A percentile compares a stretch with the other conserved stretches of the same genome.
phyloP scores from a whole-genome alignment of 2,888 invertebrate genomes.

The Parnassius glacialis region DNA sequence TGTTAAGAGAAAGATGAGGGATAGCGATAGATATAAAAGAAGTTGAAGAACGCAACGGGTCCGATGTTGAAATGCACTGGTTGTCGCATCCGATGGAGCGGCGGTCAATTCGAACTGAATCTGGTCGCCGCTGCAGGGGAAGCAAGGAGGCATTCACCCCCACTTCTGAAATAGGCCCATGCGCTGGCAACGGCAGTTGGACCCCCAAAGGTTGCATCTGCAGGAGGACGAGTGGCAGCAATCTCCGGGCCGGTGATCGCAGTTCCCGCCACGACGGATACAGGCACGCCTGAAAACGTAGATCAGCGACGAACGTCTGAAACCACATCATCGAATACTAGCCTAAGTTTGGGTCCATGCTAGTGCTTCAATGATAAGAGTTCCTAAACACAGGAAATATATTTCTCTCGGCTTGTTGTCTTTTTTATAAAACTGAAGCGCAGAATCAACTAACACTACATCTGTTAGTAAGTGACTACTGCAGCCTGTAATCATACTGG shows the following conservation, averaged over 20 bases:
- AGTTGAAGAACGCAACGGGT: constrained; percentile 58
- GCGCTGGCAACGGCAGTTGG: constrained; percentile 93
- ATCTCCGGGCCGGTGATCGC: constrained; percentile 91
- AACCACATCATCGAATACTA: constrained; percentile 80
- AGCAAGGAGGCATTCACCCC: constrained; percentile 75
- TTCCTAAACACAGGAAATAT: neutral
- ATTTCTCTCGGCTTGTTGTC: no score
- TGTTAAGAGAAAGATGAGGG: constrained; percentile 41
- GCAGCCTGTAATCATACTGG: no score
- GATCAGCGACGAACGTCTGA: constrained; percentile 92
- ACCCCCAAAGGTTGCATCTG: constrained; percentile 93
- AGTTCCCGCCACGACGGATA: constrained; percentile 89
- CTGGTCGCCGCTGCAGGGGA: constrained; percentile 64
- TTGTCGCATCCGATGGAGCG: constrained; percentile 67
- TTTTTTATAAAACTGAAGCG: no score
- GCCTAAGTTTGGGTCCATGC: constrained; percentile 64
- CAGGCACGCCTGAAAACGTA: constrained; percentile 93
- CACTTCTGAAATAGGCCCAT: constrained; percentile 94
- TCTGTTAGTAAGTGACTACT: no score
- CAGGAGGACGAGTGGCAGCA: constrained; percentile 93
- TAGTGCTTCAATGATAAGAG: constrained; percentile 26
- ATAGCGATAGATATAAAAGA: constrained; percentile 41
- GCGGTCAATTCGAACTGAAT: constrained; percentile 67
- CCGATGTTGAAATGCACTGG: constrained; percentile 60
- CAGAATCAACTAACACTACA: no score